Base-by-base conservation (phyloP, 2,113 vertebrate genomes). In the Seriola quinqueradiata region DNA sequence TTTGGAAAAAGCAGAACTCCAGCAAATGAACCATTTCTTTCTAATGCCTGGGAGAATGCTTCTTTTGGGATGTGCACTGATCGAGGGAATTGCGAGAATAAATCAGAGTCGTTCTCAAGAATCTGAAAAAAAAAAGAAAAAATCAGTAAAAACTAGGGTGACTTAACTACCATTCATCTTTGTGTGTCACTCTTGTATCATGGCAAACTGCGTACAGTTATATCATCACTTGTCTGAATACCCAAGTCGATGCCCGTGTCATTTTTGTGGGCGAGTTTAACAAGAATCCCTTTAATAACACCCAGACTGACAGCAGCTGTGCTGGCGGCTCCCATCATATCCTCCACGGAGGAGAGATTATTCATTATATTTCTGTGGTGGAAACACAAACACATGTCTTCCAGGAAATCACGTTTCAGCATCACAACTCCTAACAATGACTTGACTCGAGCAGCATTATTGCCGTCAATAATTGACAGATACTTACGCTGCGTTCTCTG, bases 1-100 rank as follows among this genome's bases (percentile, higher is more conserved):
- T 10, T 44, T 42, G 81, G 71, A 44, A 88, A 90, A 8, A 21
- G 3, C 6, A 91, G 0, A 67, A 86, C 40, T 1, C 17, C 87
- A 38, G 61, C 57, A 84, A 81, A 89, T 21, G 83, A 44, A 0
- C 36, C 19, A 1, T 76, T 77, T 17, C 3, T 32, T 0, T 38
- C 19, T 10, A 42, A 4, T 5, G 66, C 82, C 73, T 58, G 65
- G 3, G 17, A 0, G 11, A 46, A 28, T 3, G 89, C 91, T 25
- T 90, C 86, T 25, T 21, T 5, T 4, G 89, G 70, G 38, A 93
- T 32, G 3, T 25, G 0, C 21, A 91, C 70, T 16, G 6, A 52
- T 11, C 1, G 19, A 21, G 3, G n/a, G 17, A 46, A 21, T 5
- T 0, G 1, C 0, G 0, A 32, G n/a, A 1, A 8, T 0, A 2